A percentile compares a stretch with the other conserved stretches of the same genome.
phyloP scores from a whole-genome alignment of 2,888 invertebrate species.

The Cryptus armator region DNA sequence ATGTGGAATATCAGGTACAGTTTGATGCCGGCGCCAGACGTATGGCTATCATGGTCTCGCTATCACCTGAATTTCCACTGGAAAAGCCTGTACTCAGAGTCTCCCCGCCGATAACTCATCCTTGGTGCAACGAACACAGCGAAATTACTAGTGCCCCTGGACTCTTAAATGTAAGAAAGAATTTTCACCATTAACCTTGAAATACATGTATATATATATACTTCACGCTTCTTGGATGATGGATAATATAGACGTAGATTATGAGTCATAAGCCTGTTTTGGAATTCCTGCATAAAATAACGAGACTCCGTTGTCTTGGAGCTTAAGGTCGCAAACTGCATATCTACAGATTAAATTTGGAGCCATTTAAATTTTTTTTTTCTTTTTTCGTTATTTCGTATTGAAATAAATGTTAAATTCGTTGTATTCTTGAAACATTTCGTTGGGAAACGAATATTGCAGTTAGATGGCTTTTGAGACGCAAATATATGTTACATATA shows the following conservation, averaged over 20 bases:
- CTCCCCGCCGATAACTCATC: conserved; percentile 89
- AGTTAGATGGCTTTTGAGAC: conserved; percentile 37
- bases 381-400: not conserved
- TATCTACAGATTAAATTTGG: not conserved
- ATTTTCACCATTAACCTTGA: not conserved
- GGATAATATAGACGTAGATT: not conserved
- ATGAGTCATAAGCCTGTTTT: conserved; percentile 15
- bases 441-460: conserved; percentile 21
- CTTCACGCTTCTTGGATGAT: not conserved
- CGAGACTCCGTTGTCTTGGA: not conserved
- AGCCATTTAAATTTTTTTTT: not conserved
- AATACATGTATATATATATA: not conserved
- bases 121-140: conserved; percentile 90
- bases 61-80: conserved; percentile 91
- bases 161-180: conserved; percentile 88
- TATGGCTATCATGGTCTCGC: conserved; percentile 89
- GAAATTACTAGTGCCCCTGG: conserved; percentile 92
- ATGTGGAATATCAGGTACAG: conserved; percentile 90
- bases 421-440: not conserved
- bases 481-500: not conserved
- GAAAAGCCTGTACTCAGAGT: conserved; percentile 91
- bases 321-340: not conserved
- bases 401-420: not conserved
- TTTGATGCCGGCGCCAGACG: conserved; percentile 89
- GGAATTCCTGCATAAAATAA: not conserved